Conservation (phyloP, 2,113 vertebrate genomes). For the Herpailurus yagouaroundi region DNA sequence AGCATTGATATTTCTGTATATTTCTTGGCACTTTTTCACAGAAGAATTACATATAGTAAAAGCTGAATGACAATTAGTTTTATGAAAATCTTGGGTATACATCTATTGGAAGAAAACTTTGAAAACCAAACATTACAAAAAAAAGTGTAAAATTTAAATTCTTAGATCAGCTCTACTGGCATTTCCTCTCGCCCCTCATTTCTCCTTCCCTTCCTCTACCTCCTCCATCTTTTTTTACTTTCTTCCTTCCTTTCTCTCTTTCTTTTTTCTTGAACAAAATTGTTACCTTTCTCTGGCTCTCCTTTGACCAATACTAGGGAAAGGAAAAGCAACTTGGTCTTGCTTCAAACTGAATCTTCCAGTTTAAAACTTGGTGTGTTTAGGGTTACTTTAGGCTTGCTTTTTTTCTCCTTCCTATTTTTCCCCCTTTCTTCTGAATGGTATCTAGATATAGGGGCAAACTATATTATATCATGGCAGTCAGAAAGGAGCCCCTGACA, state of each 20-base stretch:
- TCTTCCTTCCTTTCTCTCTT: background rate
- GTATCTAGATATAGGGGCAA: background rate
- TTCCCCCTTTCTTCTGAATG: background rate
- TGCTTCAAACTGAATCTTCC: background rate
- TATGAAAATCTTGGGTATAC: background rate
- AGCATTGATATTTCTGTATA: background rate
- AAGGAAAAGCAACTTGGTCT: background rate
- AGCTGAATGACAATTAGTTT: background rate
- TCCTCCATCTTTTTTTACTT: background rate
- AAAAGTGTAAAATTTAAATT: background rate
- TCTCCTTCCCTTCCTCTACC: accelerated
- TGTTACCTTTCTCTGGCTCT: background rate
- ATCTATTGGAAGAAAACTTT: background rate
- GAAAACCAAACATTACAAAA: background rate
- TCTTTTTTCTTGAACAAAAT: background rate
- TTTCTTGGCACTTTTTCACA: background rate
- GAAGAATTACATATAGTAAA: background rate
- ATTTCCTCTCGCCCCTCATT: background rate
- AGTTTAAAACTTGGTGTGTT: background rate
- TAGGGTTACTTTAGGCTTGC: background rate
- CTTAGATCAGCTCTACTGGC: background rate
- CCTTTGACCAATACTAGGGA: background rate
- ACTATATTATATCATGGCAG: too few species aligned
- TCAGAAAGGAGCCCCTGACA: background rate
- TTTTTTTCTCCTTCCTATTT: background rate